A percentile compares a stretch with the other conserved stretches of the same genome.
These are phyloP conservation scores for Lagocephalus sceleratus DNA, from an alignment of 2,797 vertebrate species.

Conservation along the genomic window DNA sequence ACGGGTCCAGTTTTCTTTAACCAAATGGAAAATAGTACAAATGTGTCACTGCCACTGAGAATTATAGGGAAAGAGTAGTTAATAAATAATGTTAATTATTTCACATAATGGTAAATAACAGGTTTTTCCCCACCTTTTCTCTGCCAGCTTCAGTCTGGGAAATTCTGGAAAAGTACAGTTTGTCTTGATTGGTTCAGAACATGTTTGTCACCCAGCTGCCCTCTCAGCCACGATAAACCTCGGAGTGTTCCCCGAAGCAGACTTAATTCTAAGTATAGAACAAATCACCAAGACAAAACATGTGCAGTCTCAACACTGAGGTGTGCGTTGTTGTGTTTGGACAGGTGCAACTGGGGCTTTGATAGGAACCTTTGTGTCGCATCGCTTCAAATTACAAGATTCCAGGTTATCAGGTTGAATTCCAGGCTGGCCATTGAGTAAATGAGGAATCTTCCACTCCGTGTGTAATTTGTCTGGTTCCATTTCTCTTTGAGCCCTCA, in stretches of 20 bases:
- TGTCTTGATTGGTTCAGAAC: background rate
- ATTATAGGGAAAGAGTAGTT: too few species aligned
- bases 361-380: slow-evolving; percentile 2
- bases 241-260: slow-evolving; percentile 21
- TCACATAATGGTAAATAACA: too few species aligned
- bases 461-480: background rate
- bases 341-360: slow-evolving; percentile 34
- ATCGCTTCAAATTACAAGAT: background rate
- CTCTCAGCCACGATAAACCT: slow-evolving; percentile 5
- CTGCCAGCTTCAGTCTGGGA: background rate
- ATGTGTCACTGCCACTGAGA: too few species aligned
- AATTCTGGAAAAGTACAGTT: background rate
- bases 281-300: slow-evolving; percentile 53
- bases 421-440: background rate
- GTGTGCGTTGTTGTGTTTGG: slow-evolving; percentile 26
- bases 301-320: slow-evolving; percentile 47
- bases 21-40: too few species aligned
- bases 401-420: too few species aligned
- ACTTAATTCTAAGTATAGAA: slow-evolving; percentile 39
- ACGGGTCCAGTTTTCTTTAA: too few species aligned
- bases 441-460: background rate
- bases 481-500: slow-evolving; percentile 1
- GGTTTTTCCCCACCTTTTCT: too few species aligned
- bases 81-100: too few species aligned
- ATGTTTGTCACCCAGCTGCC: slow-evolving; percentile 52